Conservation (phyloP, 1,140 invertebrate genomes). For the Caligus rogercresseyi region DNA sequence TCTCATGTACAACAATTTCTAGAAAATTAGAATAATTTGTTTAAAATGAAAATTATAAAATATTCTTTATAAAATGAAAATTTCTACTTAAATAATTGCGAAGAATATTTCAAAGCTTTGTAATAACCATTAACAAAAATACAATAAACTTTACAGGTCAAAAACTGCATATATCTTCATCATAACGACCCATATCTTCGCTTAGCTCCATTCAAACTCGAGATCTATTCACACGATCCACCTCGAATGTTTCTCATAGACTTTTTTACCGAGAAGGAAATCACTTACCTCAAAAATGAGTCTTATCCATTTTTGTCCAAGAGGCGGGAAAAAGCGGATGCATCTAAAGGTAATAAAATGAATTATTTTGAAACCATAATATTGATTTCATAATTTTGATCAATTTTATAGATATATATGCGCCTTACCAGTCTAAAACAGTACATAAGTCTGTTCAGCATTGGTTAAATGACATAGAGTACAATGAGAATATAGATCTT, state of each 20-base stretch:
- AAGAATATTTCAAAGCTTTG: too few species aligned
- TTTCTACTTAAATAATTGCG: too few species aligned
- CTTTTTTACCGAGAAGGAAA: constrained; percentile 4
- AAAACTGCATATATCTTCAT: constrained; percentile 14
- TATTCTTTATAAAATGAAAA: too few species aligned
- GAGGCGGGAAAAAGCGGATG: background rate
- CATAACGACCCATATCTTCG: constrained; percentile 14
- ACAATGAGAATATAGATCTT: background rate
- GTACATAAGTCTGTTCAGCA: constrained; percentile 14
- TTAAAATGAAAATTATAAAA: too few species aligned
- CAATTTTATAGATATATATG: too few species aligned
- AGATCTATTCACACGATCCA: background rate
- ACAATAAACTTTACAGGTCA: background rate
- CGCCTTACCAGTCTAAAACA: too few species aligned
- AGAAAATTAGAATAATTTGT: too few species aligned
- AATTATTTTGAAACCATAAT: too few species aligned
- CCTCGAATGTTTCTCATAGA: background rate
- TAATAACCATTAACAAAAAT: too few species aligned
- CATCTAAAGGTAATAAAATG: background rate
- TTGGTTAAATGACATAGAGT: constrained; percentile 2
- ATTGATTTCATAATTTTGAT: too few species aligned
- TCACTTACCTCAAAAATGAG: background rate
- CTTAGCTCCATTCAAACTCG: constrained; percentile 15
- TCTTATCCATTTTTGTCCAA: background rate
- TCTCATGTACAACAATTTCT: too few species aligned